Conservation (phyloP, 2,797 vertebrate species). For the Microctenopoma lineatum region DNA sequence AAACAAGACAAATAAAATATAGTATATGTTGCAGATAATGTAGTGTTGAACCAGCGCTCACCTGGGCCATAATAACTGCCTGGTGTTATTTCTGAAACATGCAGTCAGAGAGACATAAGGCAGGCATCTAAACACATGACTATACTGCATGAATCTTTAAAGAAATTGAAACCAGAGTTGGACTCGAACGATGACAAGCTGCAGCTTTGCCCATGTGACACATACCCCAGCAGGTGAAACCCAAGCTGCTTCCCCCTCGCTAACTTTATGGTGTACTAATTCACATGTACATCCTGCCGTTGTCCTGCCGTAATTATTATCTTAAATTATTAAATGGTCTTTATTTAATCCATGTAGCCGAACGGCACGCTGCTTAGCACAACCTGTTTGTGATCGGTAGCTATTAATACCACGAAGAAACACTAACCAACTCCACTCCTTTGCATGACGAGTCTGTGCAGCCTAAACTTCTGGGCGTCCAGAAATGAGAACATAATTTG, state of each 20-base stretch:
- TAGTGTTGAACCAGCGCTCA: background rate
- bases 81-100: background rate
- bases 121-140: background rate
- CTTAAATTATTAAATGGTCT: background rate
- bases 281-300: background rate
- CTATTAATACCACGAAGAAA: constrained; percentile 18
- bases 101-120: background rate
- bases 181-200: background rate
- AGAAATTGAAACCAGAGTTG: background rate
- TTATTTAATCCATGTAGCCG: background rate
- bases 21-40: background rate
- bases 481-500: constrained; percentile 23
- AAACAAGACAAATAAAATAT: too few species aligned
- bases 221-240: constrained; percentile 25
- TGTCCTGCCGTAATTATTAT: constrained; percentile 2
- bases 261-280: constrained; percentile 20
- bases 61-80: background rate
- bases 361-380: background rate
- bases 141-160: background rate
- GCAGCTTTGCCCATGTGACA: constrained; percentile 8
- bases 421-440: constrained; percentile 23
- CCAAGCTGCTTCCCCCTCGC: constrained; percentile 37
- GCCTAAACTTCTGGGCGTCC: constrained; percentile 17
- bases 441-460: constrained; percentile 7
- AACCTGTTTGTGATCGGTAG: background rate